Base-by-base conservation (phyloP, 2,888 invertebrate species). In the Drosophila tanythrix region DNA sequence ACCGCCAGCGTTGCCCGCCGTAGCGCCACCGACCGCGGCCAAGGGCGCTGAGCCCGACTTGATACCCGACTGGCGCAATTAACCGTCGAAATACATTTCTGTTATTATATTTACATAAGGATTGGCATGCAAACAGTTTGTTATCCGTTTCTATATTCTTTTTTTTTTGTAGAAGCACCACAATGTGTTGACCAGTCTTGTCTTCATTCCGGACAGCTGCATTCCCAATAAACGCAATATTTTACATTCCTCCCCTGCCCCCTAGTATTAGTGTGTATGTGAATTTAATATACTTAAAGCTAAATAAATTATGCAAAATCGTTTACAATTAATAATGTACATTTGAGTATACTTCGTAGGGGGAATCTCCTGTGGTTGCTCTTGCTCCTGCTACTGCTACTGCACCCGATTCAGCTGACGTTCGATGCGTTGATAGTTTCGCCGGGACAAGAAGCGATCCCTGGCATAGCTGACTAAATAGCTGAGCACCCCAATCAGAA, bases 51-150 rank as follows among this genome's bases (percentile, higher is more conserved):
- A 92, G 69, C 93, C 93, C n/a, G 93, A 93, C 75, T 78, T 93
- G 33, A 92, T 93, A 79, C 83, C 92, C 21, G 92, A 92, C 60
- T 92, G 93, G 92, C 77, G 92, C 15, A 92, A 92, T 7, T 80
- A 80, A 57, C 56, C n/a, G 29, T 52, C 31, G 8, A 43, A 35
- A 13, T 25, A 55, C 29, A 13, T 61, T 61, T 51, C 56, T 59
- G 72, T 72, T 72, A 48, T 72, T 50, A 52, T 63, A 63, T 71
- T 71, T 36, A 58, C 43, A 59, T 52, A 62, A 46, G 56, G 21
- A 58, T 66, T 48, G 57, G 27, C 55, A 46, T 31, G 43, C 62
- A 67, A 74, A 71, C 21, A 55, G 60, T 38, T 38, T 70, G 76
- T 88, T 88, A 83, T 84, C 58, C 59, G 67, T 74, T 59, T 46